These are phyloP conservation scores for Poeciliopsis prolifica DNA, from an alignment of 2,113 vertebrate species.

Conservation along the genomic window DNA sequence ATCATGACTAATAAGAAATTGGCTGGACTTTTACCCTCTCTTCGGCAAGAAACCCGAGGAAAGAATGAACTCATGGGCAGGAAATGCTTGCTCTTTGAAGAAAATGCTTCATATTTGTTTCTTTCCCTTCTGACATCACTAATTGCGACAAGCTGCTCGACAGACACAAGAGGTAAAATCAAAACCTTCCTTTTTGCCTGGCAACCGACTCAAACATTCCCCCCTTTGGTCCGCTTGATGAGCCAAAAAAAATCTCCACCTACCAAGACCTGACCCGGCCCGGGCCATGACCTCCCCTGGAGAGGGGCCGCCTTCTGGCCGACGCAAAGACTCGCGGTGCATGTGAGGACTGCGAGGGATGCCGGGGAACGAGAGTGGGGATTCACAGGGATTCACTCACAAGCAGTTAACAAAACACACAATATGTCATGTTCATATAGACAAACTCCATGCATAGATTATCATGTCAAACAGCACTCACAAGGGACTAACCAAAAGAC, in stretches of 20 bases:
- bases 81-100: constrained; percentile 73
- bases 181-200: constrained; percentile 74
- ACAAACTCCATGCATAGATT: constrained; percentile 67
- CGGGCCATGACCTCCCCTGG: constrained; percentile 59
- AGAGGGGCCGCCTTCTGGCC: constrained; percentile 43
- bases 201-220: constrained; percentile 75
- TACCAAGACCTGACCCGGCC: constrained; percentile 60
- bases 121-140: constrained; percentile 77
- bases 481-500: constrained; percentile 71
- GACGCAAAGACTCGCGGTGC: constrained; percentile 35
- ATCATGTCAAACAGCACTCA: constrained; percentile 66
- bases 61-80: constrained; percentile 78
- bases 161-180: constrained; percentile 69
- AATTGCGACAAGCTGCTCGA: constrained; percentile 79
- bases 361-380: not conserved
- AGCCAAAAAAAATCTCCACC: constrained; percentile 70
- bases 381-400: constrained; percentile 35
- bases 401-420: constrained; percentile 53
- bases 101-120: constrained; percentile 75
- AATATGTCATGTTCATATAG: constrained; percentile 56
- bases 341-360: constrained; percentile 35
- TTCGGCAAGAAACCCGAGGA: constrained; percentile 60
- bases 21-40: constrained; percentile 63
- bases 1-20: constrained; percentile 21
- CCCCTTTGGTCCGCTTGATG: constrained; percentile 35